A percentile compares a stretch with the other conserved stretches of the same genome.
These are phyloP conservation scores for Phasianus colchicus DNA, from an alignment of 2,113 vertebrate species.

Conservation along the genomic window DNA sequence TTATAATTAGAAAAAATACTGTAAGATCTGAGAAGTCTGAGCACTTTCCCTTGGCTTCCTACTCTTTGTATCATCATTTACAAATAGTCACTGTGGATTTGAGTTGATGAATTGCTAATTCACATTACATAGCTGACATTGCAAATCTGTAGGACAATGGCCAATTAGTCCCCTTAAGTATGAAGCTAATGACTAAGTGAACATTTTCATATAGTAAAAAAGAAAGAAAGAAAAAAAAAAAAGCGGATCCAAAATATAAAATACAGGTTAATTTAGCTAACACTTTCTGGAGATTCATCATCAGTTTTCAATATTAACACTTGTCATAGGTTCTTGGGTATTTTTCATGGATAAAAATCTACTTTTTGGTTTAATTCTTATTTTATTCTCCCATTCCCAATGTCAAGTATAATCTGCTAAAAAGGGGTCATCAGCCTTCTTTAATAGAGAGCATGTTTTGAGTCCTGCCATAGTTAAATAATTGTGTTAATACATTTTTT, in stretches of 20 bases:
- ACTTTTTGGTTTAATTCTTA: neutral
- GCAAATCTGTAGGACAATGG: too few relatives aligned
- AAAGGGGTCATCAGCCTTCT: neutral
- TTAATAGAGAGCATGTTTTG: neutral
- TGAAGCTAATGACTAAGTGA: neutral
- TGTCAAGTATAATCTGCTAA: neutral
- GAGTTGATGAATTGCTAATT: neutral
- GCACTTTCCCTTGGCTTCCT: neutral
- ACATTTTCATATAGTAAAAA: neutral
- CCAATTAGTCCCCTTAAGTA: neutral
- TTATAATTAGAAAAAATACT: neutral
- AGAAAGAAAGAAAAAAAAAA: rapidly evolving
- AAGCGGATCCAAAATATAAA: neutral
- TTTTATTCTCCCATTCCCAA: neutral
- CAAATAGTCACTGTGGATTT: neutral
- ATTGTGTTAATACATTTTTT: neutral
- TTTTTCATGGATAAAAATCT: neutral
- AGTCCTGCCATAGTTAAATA: neutral
- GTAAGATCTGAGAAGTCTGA: neutral
- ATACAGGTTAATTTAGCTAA: neutral
- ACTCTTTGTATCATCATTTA: neutral
- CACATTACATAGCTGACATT: neutral
- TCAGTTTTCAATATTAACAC: neutral
- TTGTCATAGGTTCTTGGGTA: neutral
- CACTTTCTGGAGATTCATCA: neutral